Base-by-base conservation (phyloP, 2,797 vertebrate species). In the Catostomus latipinnis region DNA sequence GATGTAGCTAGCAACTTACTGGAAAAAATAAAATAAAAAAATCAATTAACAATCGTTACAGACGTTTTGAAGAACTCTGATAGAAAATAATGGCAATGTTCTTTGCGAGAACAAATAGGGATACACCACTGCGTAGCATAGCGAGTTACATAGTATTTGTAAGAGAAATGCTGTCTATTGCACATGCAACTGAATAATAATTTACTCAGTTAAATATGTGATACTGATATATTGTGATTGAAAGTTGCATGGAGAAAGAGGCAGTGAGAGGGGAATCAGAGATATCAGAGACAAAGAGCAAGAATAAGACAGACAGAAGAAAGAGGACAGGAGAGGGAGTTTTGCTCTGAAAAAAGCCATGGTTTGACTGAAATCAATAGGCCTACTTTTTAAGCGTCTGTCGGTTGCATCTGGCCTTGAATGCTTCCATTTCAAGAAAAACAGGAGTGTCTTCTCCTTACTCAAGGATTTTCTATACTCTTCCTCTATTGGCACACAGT, bases 291-390 rank as follows among this genome's bases (percentile, higher is more conserved):
- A 43, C 48, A 12, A 45, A 67, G 48, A 81, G 13, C 7, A 34
- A 53, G 58, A 70, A 5, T 34, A 3, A 66, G 57, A 58, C 9
- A 58, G 54, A 18, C 8, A 18, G 14, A 66, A 53, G 66, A 61
- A 1, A 34, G 45, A 78, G 16, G 14, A 48, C 46, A 50, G 65
- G 34, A 58, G 34, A 58, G n/a, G 16, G 16, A 18, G 16, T 18
- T 34, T 54, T 16, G 54, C 46, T 43, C 46, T 34, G 13, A 43
- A 14, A 78, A 78, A 57, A 72, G 18, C 7, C 18, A 18, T 57
- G 18, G 53, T 73, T 60, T 69, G 46, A 53, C 74, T 78, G 18
- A 78, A 81, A 84, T 84, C 79, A 71, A 75, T 84, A 80, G 16
- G 16, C 16, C 16, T 18, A 18, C 16, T 71, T 84, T 68, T 71